Percentiles rank a stretch among this genome's conserved stretches.
Conservation (phyloP, 2,797 vertebrate species). For the Hozukius guyotensis region DNA sequence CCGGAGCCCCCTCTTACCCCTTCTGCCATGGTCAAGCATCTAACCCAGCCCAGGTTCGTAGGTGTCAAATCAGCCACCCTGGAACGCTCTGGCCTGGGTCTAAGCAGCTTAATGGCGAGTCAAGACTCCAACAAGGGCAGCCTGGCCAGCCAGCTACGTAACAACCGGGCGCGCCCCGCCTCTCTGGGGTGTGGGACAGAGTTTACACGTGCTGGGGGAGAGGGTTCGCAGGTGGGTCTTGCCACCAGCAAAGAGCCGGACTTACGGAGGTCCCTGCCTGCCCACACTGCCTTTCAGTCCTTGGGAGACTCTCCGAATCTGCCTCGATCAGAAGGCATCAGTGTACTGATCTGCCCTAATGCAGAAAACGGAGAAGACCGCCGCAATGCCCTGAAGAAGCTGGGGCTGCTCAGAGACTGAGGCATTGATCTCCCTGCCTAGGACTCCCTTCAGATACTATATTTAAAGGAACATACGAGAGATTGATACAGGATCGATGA, state of each 20-base stretch:
- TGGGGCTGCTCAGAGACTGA: conserved; percentile 91
- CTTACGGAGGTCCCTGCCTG: conserved; percentile 49
- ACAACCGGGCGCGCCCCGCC: conserved; percentile 79
- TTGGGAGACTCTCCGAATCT: conserved; percentile 74
- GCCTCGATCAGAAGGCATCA: conserved; percentile 85
- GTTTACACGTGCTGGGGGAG: conserved; percentile 65
- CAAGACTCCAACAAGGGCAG: neutral
- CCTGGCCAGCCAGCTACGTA: conserved; percentile 59
- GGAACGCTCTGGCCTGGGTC: conserved; percentile 82
- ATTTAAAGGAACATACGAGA: conserved; percentile 1
- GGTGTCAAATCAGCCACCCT: conserved; percentile 86
- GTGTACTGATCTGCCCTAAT: conserved; percentile 89
- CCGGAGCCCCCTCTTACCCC: conserved; percentile 71
- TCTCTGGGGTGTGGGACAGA: conserved; percentile 85
- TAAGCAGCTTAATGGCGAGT: conserved; percentile 70
- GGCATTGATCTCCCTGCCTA: neutral
- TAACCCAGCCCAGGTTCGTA: conserved; percentile 26
- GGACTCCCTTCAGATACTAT: neutral
- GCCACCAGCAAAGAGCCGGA: conserved; percentile 45
- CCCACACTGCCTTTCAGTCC: conserved; percentile 33
- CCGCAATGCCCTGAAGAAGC: conserved; percentile 88
- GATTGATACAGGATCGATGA: neutral
- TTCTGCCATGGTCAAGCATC: conserved; percentile 20
- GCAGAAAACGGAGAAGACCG: conserved; percentile 80
- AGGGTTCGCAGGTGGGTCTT: neutral